Evolutionary conservation across 2,113 vertebrate genomes (phyloP), one percentile per base, ranked within the genome.

Genomic region (Tor tambroides): DNA sequence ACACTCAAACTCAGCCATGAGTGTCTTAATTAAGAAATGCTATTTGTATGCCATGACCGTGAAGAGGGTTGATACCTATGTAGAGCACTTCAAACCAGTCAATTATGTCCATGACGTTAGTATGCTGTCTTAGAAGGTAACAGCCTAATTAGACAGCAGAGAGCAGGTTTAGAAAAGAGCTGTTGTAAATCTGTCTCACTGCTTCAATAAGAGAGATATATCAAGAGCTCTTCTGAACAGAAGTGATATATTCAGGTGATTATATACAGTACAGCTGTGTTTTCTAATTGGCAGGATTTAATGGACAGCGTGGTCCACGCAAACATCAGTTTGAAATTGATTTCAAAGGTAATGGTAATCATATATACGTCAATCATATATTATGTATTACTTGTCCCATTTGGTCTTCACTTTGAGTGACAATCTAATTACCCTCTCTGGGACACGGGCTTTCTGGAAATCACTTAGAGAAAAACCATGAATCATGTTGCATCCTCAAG

Each of bases 401-500:
- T 79, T 41, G 21, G 19, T 86, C 63, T 17, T 26, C 19, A 63
- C 28, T 71, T 46, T 7, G 28, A 15, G 63, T 71, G 80, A 35
- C 43, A 51, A 35, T 28, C 15, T 69, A 79, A 65, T 71, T 69
- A 49, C 21, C 85, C 41, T 11, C 77, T 79, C 59, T 14, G 32
- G 23, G 72, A 83, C 41, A 54, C 4, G 1, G 10, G 49, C 3
- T 28, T 77, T 81, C 67, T 81, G 41, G 65, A 56, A 80, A 19
- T 43, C 63, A 63, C 77, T 86, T 6, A 51, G 6, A 71, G 77
- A 72, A 74, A 80, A 71, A 72, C 9, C 28, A 59, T 63, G 28
- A 86, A 75, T 63, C 79, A 32, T 63, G 67, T 46, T 54, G 41
- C 30, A 77, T 80, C 63, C 49, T 49, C 46, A 67, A 71, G 65